Percentiles rank a stretch among this genome's conserved stretches.
Conservation (phyloP, 2,888 invertebrate species). For the Drosophila paramelanica region DNA sequence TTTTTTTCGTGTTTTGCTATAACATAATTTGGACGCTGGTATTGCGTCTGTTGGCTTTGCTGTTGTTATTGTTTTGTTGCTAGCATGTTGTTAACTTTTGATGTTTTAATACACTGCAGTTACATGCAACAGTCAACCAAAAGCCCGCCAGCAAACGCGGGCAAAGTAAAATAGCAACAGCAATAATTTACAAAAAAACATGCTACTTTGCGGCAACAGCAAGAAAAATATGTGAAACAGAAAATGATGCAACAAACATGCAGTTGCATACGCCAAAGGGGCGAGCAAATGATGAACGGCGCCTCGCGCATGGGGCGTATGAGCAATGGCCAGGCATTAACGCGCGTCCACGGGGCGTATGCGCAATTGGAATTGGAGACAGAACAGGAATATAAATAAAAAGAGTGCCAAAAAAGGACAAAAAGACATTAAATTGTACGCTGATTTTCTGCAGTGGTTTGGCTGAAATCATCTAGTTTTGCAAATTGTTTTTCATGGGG, state of each 20-base stretch:
- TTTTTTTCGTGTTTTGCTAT: constrained; percentile 11
- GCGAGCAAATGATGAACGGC: constrained; percentile 60
- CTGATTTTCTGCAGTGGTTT: constrained; percentile 74
- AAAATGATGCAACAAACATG: constrained; percentile 37
- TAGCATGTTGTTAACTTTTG: constrained; percentile 56
- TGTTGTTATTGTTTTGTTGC: constrained; percentile 13
- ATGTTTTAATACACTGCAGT: constrained; percentile 70
- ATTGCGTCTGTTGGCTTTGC: constrained; percentile 11
- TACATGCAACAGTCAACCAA: constrained; percentile 34
- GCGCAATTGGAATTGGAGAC: constrained; percentile 20
- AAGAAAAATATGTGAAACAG: constrained; percentile 15
- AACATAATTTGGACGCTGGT: background rate
- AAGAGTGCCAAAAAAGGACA: constrained; percentile 6
- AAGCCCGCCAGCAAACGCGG: constrained; percentile 9
- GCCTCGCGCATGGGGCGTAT: constrained; percentile 59
- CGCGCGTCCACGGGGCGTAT: constrained; percentile 63
- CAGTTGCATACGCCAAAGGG: constrained; percentile 38
- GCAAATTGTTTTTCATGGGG: constrained; percentile 43
- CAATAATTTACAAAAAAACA: constrained; percentile 52
- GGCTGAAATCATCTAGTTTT: constrained; percentile 57
- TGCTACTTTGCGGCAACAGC: constrained; percentile 22
- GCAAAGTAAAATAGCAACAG: constrained; percentile 53
- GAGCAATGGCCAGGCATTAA: constrained; percentile 66
- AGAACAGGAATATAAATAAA: constrained; percentile 10
- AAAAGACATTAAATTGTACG: constrained; percentile 41